Conservation (phyloP, 2,797 vertebrate genomes). For the Cryptoblepharus egeriae region DNA sequence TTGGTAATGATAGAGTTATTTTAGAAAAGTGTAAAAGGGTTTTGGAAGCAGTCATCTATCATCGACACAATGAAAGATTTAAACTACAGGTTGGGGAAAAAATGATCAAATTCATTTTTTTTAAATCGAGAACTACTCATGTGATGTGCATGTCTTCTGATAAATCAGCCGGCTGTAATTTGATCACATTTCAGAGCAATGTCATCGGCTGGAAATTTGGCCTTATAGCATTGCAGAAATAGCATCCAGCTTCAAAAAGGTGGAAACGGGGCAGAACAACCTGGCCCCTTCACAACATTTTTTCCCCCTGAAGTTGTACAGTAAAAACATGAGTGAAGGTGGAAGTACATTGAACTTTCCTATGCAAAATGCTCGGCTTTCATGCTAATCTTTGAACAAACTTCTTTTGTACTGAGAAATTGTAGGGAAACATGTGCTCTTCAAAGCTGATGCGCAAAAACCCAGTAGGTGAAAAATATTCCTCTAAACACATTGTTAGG, state of each 20-base stretch:
- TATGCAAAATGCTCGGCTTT: background rate
- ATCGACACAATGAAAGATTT: background rate
- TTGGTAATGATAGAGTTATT: no score
- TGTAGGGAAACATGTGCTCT: background rate
- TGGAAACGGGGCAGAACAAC: background rate
- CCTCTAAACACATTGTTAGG: background rate
- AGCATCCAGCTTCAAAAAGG: no score
- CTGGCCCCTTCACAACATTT: rapidly evolving
- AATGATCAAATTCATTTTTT: background rate
- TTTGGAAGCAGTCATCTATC: no score
- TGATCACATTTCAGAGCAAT: slow-evolving; percentile 5
- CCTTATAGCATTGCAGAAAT: background rate
- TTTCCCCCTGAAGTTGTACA: background rate
- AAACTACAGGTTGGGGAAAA: background rate
- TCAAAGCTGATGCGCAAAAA: background rate
- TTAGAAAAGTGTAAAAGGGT: no score
- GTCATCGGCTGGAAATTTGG: background rate
- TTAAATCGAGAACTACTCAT: background rate
- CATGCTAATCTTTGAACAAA: slow-evolving; percentile 12
- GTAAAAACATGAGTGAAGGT: background rate
- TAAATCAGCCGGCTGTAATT: slow-evolving; percentile 27
- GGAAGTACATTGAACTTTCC: background rate
- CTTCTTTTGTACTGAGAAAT: background rate
- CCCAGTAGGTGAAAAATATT: background rate
- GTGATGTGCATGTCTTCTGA: slow-evolving; percentile 2